A percentile compares a stretch with the other conserved stretches of the same genome.
Conservation (phyloP, 1,140 invertebrate genomes). For the Meloidogyne hapla region DNA sequence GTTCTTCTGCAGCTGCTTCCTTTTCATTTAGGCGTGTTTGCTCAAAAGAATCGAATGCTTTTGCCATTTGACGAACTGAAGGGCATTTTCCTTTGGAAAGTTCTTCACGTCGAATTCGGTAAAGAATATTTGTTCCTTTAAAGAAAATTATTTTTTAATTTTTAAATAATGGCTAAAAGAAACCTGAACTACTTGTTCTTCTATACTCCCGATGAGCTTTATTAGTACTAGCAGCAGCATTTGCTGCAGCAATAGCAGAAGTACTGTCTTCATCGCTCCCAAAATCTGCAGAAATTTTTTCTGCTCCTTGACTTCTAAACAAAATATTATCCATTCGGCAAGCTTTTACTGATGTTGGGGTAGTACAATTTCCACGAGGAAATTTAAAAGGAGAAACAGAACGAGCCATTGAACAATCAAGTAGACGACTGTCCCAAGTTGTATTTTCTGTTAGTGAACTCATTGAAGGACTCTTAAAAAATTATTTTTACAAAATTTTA, state of each 20-base stretch:
- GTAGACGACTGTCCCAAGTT: constrained; percentile 50
- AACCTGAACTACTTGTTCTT: constrained; percentile 37
- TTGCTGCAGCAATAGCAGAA: not conserved
- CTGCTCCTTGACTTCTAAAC: constrained; percentile 2
- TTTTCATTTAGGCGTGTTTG: constrained; percentile 18
- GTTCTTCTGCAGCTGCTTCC: constrained; percentile 9
- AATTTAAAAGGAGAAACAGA: constrained; percentile 51
- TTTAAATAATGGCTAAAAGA: not conserved
- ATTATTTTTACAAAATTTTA: not conserved
- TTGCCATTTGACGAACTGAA: constrained; percentile 55
- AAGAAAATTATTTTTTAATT: not conserved
- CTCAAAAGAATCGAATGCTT: constrained; percentile 57
- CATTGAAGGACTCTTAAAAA: constrained; percentile 21
- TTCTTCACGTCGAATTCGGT: constrained; percentile 61
- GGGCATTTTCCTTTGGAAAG: constrained; percentile 55
- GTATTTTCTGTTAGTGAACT: constrained; percentile 36
- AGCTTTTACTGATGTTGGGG: not conserved
- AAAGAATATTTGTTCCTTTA: constrained; percentile 59
- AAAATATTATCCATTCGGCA: not conserved
- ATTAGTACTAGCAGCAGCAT: not conserved
- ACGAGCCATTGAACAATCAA: constrained; percentile 43
- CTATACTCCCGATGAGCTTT: constrained; percentile 27
- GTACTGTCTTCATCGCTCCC: constrained; percentile 16
- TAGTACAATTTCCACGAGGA: not conserved
- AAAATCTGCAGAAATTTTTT: constrained; percentile 19